Evolutionary conservation across 2,888 invertebrate genomes (phyloP).

Genomic region (Choristoneura rosaceana): DNA sequence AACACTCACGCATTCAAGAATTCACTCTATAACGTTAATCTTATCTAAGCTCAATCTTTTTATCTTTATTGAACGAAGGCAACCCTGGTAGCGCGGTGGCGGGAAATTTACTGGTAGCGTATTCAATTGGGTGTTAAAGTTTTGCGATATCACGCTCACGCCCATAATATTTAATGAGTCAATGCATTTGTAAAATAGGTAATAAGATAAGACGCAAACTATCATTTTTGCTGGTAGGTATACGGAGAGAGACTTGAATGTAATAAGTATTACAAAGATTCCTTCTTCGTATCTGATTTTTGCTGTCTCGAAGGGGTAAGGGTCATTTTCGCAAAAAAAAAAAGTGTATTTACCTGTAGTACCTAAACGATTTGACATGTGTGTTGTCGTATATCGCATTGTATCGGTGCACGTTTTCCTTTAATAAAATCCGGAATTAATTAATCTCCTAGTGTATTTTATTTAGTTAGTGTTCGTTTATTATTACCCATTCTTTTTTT

Average conservation of each 20-base stretch:
- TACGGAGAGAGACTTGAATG: neutral
- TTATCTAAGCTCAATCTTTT: slow-evolving; percentile 57
- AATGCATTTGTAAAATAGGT: neutral
- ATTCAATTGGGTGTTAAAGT: slow-evolving; percentile 13
- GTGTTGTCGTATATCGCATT: too few species aligned
- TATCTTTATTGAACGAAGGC: slow-evolving; percentile 51
- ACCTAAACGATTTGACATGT: too few species aligned
- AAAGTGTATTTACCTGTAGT: too few species aligned
- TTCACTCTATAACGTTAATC: slow-evolving; percentile 60
- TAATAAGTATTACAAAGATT: neutral
- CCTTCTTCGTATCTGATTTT: neutral
- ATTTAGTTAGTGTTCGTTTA: too few species aligned
- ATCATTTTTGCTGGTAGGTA: neutral
- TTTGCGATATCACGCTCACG: neutral
- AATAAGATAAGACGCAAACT: neutral
- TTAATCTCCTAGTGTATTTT: too few species aligned
- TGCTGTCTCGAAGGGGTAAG: neutral
- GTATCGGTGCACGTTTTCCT: too few species aligned
- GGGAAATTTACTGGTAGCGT: slow-evolving; percentile 13
- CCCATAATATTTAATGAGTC: neutral
- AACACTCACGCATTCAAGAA: slow-evolving; percentile 57
- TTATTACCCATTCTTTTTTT: too few species aligned
- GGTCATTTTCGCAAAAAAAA: too few species aligned
- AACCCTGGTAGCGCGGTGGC: slow-evolving; percentile 11
- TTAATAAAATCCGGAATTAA: too few species aligned